phyloP scores from a whole-genome alignment of 23 tunicate genomes.

The Corella eumyota region DNA sequence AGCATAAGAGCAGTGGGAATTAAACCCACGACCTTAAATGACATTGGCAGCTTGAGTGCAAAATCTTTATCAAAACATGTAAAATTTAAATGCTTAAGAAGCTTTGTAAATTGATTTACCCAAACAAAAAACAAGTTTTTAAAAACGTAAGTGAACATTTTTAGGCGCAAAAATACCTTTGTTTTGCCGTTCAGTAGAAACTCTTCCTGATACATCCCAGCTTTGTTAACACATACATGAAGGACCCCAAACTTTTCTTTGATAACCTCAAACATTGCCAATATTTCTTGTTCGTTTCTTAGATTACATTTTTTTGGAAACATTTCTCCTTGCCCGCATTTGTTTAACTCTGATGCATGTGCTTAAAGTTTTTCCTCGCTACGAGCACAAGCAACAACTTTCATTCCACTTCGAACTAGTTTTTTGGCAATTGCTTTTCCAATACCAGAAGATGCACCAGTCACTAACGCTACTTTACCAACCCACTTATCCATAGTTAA shows the following conservation, averaged over 20 bases:
- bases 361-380: slow-evolving; percentile 38
- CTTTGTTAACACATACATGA: slow-evolving; percentile 71
- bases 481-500: slow-evolving; percentile 59
- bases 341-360: slow-evolving; percentile 32
- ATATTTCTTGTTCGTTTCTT: slow-evolving; percentile 31
- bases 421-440: slow-evolving; percentile 60
- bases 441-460: slow-evolving; percentile 81
- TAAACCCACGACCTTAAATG: too few species aligned
- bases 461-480: slow-evolving; percentile 76
- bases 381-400: slow-evolving; percentile 70
- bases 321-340: slow-evolving; percentile 39
- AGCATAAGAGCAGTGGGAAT: too few species aligned
- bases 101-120: too few species aligned
- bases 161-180: slow-evolving; percentile 11
- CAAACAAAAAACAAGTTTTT: background rate
- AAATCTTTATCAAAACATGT: too few species aligned
- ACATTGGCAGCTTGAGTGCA: slow-evolving; percentile 5
- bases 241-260: slow-evolving; percentile 44
- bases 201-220: slow-evolving; percentile 52
- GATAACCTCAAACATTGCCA: slow-evolving; percentile 47
- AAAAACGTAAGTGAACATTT: background rate
- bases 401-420: slow-evolving; percentile 38
- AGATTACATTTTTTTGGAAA: slow-evolving; percentile 53
- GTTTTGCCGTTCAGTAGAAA: slow-evolving; percentile 48
- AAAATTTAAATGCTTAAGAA: too few species aligned